A percentile compares a stretch with the other conserved stretches of the same genome.
phyloP scores from a whole-genome alignment of 2,888 invertebrate species.

The Cistogaster globosa region DNA sequence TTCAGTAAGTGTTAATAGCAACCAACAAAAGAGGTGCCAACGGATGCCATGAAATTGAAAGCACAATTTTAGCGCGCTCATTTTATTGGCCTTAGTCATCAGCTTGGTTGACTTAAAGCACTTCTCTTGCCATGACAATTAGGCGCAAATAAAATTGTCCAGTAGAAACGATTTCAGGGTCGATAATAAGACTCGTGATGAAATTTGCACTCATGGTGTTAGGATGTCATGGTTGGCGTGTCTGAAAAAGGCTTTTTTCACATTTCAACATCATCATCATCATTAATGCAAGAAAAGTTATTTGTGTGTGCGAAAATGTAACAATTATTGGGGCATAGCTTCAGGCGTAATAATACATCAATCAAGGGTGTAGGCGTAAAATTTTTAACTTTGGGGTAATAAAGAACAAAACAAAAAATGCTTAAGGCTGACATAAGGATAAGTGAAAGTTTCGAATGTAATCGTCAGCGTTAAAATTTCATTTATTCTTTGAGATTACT shows the following conservation, averaged over 20 bases:
- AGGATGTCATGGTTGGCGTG: constrained; percentile 29
- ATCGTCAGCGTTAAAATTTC: constrained; percentile 1
- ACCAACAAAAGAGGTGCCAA: constrained; percentile 55
- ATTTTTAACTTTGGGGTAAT: constrained; percentile 29
- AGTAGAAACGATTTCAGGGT: background rate
- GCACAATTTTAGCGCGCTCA: constrained; percentile 46
- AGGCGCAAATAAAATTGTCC: constrained; percentile 16
- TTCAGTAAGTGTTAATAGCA: constrained; percentile 11
- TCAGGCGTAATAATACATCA: constrained; percentile 66
- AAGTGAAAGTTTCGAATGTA: constrained; percentile 1
- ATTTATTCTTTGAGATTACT: background rate
- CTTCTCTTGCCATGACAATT: constrained; percentile 37
- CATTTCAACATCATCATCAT: constrained; percentile 27
- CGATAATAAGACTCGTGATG: constrained; percentile 13
- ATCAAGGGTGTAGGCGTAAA: constrained; percentile 64
- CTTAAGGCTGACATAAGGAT: background rate
- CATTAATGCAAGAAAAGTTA: too few species aligned
- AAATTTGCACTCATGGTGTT: background rate
- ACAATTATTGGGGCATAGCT: constrained; percentile 35
- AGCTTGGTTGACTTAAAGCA: constrained; percentile 23
- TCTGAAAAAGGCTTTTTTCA: constrained; percentile 50
- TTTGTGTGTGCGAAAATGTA: background rate
- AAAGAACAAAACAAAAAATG: constrained; percentile 10
- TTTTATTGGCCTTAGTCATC: constrained; percentile 68
- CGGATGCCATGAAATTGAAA: constrained; percentile 62